These are phyloP conservation scores for Papilio protenor DNA, from an alignment of 2,888 invertebrate genomes.

Conservation along the genomic window DNA sequence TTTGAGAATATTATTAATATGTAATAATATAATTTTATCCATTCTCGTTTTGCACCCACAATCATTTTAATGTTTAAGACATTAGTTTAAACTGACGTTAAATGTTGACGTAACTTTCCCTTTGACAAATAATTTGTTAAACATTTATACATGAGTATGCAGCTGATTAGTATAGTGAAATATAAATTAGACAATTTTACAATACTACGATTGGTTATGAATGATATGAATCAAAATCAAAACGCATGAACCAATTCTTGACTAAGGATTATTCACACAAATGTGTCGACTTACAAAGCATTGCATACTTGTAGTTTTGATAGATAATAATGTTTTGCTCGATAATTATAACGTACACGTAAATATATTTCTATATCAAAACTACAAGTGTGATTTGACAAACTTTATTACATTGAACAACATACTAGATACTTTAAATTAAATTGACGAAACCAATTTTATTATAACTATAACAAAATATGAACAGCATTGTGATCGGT, in stretches of 20 bases:
- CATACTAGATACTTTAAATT: neutral
- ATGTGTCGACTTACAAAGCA: neutral
- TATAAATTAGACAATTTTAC: slow-evolving; percentile 8
- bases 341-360: neutral
- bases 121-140: slow-evolving; percentile 12
- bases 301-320: neutral
- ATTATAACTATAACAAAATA: neutral
- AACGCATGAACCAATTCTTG: neutral
- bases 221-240: neutral
- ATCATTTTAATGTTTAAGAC: neutral
- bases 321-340: neutral
- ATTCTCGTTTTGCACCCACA: neutral
- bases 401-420: neutral
- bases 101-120: neutral
- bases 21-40: neutral
- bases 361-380: neutral
- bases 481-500: neutral
- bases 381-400: neutral
- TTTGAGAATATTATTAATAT: neutral
- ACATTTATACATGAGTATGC: slow-evolving; percentile 6
- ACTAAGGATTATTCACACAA: neutral
- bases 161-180: neutral
- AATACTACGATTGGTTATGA: neutral
- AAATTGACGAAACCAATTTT: neutral
- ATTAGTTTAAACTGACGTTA: neutral